Evolutionary conservation across 1,140 invertebrate genomes (phyloP), one percentile per base, ranked within the genome.

Genomic region (Sweltsa coloradensis): DNA sequence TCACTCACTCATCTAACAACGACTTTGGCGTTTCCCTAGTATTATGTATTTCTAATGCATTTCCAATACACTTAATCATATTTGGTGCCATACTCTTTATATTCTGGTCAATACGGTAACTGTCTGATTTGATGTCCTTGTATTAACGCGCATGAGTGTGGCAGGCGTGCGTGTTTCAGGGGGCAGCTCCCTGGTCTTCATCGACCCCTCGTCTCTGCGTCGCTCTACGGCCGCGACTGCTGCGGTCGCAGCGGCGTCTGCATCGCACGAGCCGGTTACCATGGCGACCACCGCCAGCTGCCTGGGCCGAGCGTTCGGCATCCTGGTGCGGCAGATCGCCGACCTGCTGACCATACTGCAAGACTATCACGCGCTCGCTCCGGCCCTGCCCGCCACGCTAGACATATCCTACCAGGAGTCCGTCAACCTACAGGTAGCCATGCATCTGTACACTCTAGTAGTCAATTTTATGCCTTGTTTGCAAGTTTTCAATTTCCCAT

Each of bases 241-340:
- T 3, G 76, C 82, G 3, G 75, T 78, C 5, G 68, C 74, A 9
- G 68, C 71, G 5, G 65, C 66, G 14, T 71, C 80, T 47, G 72
- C 81, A 34, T 51, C 52, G 26, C 81, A 88, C 50, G 91, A 95
- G 60, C 83, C 86, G 3, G 84, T 94, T 22, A 91, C 89, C 11
- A 92, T 95, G 76, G 83, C 89, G 9, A 95, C 92, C 4, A 96
- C 92, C 3, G 88, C 90, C 0, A 89, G 85, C 53, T 93, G 89
- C 59, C 68, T 97, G 24, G 89, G 91, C 0, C 70, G 94, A 50
- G 89, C 92, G 7, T 97, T 97, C 70, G 89, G 87, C 39, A 91
- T 97, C 48, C 85, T 97, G 3, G 76, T 96, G 40, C 74, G 92
- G 27, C 89, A 95, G 72, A 92, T 97, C 49, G 85, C 90, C 2